Evolutionary conservation across 1,140 invertebrate genomes (phyloP), one percentile per base, ranked within the genome.

Genomic region (Trachelipus rathkii): DNA sequence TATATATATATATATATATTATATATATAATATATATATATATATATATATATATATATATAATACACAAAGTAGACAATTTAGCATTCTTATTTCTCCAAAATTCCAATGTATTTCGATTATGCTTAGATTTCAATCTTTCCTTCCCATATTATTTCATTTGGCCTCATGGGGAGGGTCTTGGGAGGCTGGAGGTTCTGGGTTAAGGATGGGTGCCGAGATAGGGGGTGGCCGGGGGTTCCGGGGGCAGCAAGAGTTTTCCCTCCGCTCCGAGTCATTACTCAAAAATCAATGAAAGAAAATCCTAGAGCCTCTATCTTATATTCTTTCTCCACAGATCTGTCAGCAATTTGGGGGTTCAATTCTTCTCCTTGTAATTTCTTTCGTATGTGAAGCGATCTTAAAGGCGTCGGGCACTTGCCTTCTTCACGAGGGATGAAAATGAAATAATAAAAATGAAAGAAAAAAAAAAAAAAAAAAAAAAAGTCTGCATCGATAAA

Each of bases 31-130:
- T 23, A 53, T 21, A 71, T 44, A 23, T 24, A 15, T 75, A 71
- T 71, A 44, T 23, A 75, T 44, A 75, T 21, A 19, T 69, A 60
- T 60, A 60, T 60, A 60, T 60, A 60, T 60, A 60, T 60, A 60
- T 60, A 15, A 60, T 60, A 44, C 7, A 75, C 11, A 23, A 15
- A 19, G 50, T 15, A 60, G 2, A 19, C 2, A 60, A 15, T 1
- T 60, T 19, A 13, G 50, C 8, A 60, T 60, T 19, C 50, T 60
- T 60, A 60, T 19, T 15, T 60, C 19, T 60, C 1, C 19, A 60
- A 13, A 60, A 15, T 60, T 60, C 19, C 11, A 15, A 60, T 60
- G 19, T 60, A 60, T 19, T 60, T 60, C 19, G 11, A 19, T 60
- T 60, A 60, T 60, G 50, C 19, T 60, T 60, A 60, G 11, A 60